These are phyloP conservation scores for Drosophila ercepeae DNA, from an alignment of 1,140 invertebrate genomes.

Conservation along the genomic window DNA sequence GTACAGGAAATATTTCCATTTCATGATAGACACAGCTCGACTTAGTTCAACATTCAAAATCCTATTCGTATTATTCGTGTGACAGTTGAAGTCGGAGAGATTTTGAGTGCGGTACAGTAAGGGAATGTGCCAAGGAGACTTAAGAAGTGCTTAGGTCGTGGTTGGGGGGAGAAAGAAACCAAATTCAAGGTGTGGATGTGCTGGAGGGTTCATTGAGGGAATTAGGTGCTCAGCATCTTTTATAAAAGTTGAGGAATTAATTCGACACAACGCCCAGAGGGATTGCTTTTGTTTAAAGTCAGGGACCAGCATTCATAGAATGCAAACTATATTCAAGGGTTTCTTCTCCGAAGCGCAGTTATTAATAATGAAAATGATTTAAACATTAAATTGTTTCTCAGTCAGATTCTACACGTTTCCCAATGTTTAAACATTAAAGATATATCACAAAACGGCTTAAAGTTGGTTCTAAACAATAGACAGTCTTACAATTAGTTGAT, in stretches of 20 bases:
- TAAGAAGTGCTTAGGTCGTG: constrained; percentile 43
- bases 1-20: constrained; percentile 57
- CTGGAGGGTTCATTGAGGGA: constrained; percentile 24
- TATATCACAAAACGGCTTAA: no score
- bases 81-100: constrained; percentile 21
- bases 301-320: background rate
- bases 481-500: constrained; percentile 56
- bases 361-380: no score
- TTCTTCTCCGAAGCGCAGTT: background rate
- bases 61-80: constrained; percentile 31
- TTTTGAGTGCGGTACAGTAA: constrained; percentile 21
- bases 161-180: constrained; percentile 4
- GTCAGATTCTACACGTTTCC: no score
- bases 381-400: no score
- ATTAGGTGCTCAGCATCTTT: constrained; percentile 50
- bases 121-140: constrained; percentile 49
- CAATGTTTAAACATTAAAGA: no score
- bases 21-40: no score
- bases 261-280: constrained; percentile 1
- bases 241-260: constrained; percentile 20
- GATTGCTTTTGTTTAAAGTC: constrained; percentile 20
- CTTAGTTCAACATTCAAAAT: no score
- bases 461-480: background rate
- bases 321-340: background rate
- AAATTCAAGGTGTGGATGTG: constrained; percentile 30